Conservation (phyloP, 2,797 vertebrate genomes). For the Lindbergichthys nudifrons region DNA sequence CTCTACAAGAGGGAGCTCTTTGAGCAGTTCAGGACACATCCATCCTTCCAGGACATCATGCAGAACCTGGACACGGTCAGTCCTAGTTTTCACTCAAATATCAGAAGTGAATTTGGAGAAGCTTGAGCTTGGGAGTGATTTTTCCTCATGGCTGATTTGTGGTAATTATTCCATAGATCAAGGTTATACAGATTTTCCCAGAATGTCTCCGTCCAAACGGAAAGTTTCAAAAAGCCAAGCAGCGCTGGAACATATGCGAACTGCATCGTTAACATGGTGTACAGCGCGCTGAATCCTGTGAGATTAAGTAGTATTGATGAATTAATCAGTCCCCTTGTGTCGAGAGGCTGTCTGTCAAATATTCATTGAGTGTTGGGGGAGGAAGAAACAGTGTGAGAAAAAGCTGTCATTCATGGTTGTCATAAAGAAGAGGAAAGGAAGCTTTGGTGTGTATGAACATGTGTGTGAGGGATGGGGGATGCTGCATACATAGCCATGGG, state of each 20-base stretch:
- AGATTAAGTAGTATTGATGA: constrained; percentile 70
- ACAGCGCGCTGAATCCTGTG: constrained; percentile 40
- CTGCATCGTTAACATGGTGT: constrained; percentile 50
- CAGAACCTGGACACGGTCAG: constrained; percentile 97
- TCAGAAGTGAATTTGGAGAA: constrained; percentile 6
- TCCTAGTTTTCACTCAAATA: background rate
- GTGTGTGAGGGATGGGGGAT: constrained; percentile 52
- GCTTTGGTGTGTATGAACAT: constrained; percentile 43
- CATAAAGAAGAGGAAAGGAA: constrained; percentile 50
- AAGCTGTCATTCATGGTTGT: constrained; percentile 69
- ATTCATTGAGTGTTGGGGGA: constrained; percentile 61
- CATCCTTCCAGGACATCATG: constrained; percentile 99
- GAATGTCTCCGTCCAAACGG: constrained; percentile 40
- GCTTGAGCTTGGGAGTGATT: background rate
- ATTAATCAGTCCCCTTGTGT: constrained; percentile 73
- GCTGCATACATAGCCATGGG: constrained; percentile 62
- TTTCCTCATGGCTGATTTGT: constrained; percentile 9
- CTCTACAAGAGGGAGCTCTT: constrained; percentile 98
- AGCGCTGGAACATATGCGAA: constrained; percentile 34
- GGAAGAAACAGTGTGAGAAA: constrained; percentile 36
- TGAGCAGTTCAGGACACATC: constrained; percentile 95
- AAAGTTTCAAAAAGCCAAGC: constrained; percentile 42
- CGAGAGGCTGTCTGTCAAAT: constrained; percentile 66
- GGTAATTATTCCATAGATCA: constrained; percentile 49
- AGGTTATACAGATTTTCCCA: constrained; percentile 34